Conservation (phyloP, 2,888 invertebrate species). For the Rhogogaster chlorosoma region DNA sequence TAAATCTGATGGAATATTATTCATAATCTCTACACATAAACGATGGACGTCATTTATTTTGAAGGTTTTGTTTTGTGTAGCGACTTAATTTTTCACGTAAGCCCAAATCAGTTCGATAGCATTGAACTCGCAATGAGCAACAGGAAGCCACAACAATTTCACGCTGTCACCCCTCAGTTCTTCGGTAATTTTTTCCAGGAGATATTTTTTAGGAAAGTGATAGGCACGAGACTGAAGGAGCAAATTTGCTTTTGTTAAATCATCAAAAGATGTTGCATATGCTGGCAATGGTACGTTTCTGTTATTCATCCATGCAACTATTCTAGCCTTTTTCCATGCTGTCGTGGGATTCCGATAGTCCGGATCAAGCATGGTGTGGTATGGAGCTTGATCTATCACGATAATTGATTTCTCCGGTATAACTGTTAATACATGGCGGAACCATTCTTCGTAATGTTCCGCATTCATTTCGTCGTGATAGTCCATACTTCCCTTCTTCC, state of each 20-base stretch:
- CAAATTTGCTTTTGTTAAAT: neutral
- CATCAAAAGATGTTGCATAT: neutral
- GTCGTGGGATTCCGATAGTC: conserved; percentile 41
- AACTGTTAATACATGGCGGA: conserved; percentile 36
- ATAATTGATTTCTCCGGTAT: conserved; percentile 49
- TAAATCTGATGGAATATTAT: neutral
- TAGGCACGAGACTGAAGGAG: neutral
- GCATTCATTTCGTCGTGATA: conserved; percentile 49
- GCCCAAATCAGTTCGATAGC: conserved; percentile 25
- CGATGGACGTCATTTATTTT: neutral
- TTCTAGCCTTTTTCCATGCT: neutral
- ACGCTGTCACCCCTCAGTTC: no score
- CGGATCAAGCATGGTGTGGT: conserved; percentile 49
- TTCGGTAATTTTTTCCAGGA: conserved; percentile 1
- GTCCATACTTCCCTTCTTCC: conserved; percentile 40
- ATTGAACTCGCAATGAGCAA: conserved; percentile 30
- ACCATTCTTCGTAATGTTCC: conserved; percentile 44
- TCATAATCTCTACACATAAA: neutral
- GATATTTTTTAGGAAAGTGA: neutral
- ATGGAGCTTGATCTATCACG: conserved; percentile 51
- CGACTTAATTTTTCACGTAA: neutral
- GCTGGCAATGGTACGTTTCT: neutral
- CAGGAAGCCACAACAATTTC: conserved; percentile 15
- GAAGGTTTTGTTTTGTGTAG: neutral
- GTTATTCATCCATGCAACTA: neutral